Conservation (phyloP, 1,140 invertebrate genomes). For the Drosophila eugracilis region DNA sequence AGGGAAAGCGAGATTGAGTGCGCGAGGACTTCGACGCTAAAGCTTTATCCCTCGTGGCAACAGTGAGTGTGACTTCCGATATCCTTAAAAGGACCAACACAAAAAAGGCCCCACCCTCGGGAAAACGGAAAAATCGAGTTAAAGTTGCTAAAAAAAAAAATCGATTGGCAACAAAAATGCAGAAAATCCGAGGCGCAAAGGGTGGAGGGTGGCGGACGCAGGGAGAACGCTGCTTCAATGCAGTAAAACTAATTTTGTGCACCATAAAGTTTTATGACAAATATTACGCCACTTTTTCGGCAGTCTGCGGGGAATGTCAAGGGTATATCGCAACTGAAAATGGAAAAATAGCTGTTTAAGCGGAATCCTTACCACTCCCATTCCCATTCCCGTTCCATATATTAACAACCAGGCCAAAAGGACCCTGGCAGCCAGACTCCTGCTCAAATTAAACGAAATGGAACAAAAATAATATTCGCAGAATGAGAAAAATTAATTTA, state of each 20-base stretch:
- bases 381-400: slow-evolving; percentile 11
- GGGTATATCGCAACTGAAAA: slow-evolving; percentile 44
- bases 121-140: slow-evolving; percentile 36
- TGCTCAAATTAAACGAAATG: slow-evolving; percentile 51
- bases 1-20: neutral
- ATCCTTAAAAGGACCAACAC: too few species aligned
- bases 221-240: slow-evolving; percentile 45
- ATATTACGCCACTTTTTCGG: slow-evolving; percentile 76
- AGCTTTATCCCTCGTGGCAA: slow-evolving; percentile 18
- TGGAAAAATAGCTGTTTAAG: slow-evolving; percentile 61
- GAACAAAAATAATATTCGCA: slow-evolving; percentile 63
- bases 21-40: slow-evolving; percentile 4
- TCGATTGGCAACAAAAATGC: slow-evolving; percentile 42
- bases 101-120: slow-evolving; percentile 2
- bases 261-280: slow-evolving; percentile 80
- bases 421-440: slow-evolving; percentile 17
- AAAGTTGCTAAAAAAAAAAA: slow-evolving; percentile 45
- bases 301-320: slow-evolving; percentile 70
- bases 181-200: neutral
- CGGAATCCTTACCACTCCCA: slow-evolving; percentile 50
- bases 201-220: too few species aligned
- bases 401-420: slow-evolving; percentile 53
- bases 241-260: slow-evolving; percentile 81
- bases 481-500: slow-evolving; percentile 78
- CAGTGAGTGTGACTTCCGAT: slow-evolving; percentile 7